These are phyloP conservation scores for Phragmatobia fuliginosa DNA, from an alignment of 2,888 invertebrate genomes.

Conservation along the genomic window DNA sequence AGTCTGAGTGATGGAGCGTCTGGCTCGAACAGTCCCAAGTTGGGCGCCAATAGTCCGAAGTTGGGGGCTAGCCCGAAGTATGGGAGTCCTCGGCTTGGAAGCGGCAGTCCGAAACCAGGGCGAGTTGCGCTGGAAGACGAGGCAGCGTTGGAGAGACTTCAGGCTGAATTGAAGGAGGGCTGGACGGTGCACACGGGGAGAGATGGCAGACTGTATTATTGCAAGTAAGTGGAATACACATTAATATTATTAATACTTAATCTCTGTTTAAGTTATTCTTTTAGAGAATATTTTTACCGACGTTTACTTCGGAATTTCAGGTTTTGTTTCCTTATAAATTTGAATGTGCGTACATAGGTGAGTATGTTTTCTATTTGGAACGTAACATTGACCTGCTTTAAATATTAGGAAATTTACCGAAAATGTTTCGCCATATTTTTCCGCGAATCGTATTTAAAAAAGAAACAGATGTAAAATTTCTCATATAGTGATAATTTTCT, in stretches of 20 bases:
- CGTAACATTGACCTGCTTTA: background rate
- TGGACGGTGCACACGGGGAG: slow-evolving; percentile 93
- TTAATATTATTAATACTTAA: background rate
- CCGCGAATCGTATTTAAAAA: background rate
- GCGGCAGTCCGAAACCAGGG: slow-evolving; percentile 75
- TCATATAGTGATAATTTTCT: background rate
- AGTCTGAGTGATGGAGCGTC: slow-evolving; percentile 60
- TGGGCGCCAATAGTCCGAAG: slow-evolving; percentile 60
- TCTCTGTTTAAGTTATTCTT: too few relatives aligned
- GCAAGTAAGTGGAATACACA: slow-evolving; percentile 90
- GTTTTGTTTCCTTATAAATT: background rate
- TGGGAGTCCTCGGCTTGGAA: slow-evolving; percentile 78
- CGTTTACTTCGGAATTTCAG: too few relatives aligned
- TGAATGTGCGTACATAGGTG: too few relatives aligned
- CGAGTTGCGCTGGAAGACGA: slow-evolving; percentile 73
- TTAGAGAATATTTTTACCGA: too few relatives aligned
- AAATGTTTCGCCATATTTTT: background rate
- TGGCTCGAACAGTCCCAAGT: slow-evolving; percentile 60
- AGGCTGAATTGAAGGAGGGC: slow-evolving; percentile 88
- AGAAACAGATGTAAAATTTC: background rate
- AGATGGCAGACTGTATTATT: slow-evolving; percentile 94
- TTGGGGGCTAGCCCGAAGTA: slow-evolving; percentile 76
- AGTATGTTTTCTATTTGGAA: background rate
- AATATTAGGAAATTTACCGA: background rate
- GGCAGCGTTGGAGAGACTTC: slow-evolving; percentile 84